Conservation (phyloP, 2,113 vertebrate genomes). For the Oncorhynchus kisutch region DNA sequence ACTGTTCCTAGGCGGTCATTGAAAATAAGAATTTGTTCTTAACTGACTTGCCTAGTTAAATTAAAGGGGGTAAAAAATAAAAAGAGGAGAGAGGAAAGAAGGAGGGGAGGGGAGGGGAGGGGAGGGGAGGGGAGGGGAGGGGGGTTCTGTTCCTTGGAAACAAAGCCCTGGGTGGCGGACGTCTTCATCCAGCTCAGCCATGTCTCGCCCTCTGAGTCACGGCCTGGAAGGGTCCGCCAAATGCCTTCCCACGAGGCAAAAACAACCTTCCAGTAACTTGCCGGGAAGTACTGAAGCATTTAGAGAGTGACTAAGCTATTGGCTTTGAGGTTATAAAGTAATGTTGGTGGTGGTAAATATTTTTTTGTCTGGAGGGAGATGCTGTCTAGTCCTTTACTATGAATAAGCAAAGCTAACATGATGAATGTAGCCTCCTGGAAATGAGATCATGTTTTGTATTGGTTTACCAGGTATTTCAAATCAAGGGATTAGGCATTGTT, state of each 20-base stretch:
- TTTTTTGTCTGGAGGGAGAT: neutral
- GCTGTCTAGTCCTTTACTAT: neutral
- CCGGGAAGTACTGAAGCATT: constrained; percentile 25
- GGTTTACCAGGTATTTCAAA: neutral
- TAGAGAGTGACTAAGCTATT: constrained; percentile 42
- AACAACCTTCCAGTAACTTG: constrained; percentile 31
- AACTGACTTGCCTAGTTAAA: too few relatives aligned
- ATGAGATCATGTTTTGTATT: neutral
- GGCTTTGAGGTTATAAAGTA: constrained; percentile 13
- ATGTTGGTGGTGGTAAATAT: constrained; percentile 11
- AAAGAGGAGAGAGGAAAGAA: constrained; percentile 18
- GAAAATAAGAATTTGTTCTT: too few relatives aligned
- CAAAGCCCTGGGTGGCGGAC: constrained; percentile 36
- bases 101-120: too few relatives aligned
- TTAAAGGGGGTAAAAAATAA: too few relatives aligned
- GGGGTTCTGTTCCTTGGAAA: constrained; percentile 23
- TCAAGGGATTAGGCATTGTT: neutral
- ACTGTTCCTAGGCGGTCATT: too few relatives aligned
- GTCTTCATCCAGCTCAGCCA: constrained; percentile 44
- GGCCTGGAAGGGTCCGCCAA: constrained; percentile 8
- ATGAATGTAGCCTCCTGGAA: neutral
- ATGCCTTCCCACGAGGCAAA: constrained; percentile 34
- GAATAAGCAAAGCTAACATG: neutral
- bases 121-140: too few relatives aligned
- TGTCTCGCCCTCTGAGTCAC: constrained; percentile 56